Base-by-base conservation (phyloP, 30 jellyfish, hydroid and myxozoan species). In the Morbakka virulenta region DNA sequence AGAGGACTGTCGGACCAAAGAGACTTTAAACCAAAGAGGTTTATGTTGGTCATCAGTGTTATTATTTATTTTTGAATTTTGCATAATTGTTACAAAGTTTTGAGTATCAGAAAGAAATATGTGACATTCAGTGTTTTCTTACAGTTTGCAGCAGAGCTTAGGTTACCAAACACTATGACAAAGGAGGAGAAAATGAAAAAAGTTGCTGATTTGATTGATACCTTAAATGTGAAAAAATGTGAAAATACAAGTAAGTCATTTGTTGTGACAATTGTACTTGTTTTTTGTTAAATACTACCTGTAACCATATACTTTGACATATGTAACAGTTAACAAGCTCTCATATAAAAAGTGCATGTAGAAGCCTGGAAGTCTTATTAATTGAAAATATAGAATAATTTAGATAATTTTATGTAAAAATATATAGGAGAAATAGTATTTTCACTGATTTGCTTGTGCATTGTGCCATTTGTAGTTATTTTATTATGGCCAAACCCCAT, bases 101-200 rank as follows among this genome's bases (percentile, higher is more conserved):
- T 57, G 25, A 9, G n/a, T n/a, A n/a, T n/a, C n/a, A n/a, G n/a
- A n/a, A n/a, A n/a, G n/a, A n/a, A n/a, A n/a, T n/a, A n/a, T n/a
- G n/a, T n/a, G n/a, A n/a, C n/a, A n/a, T n/a, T n/a, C n/a, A n/a
- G n/a, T n/a, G n/a, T 52, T 35, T 4, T 2, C 17, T 64, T 64
- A 28, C 50, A 84, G 93, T 84, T 84, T 84, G 95, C 87, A 17
- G 95, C 95, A 2, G 86, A 84, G 49, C 30, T 84, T 9, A 79
- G 95, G 33, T 49, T 84, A 4, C 93, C 95, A 23, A 88, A 84
- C 14, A n/a, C 79, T 1, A 33, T 75, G 69, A 35, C 79, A 14
- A 35, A 63, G 20, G 62, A 84, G 47, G 78, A 84, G 31, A 84
- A 84, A 52, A 34, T 28, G 72, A 61, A 62, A 20, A 49, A 14